These are phyloP conservation scores for Cyanoderma ruficeps DNA, from an alignment of 2,113 vertebrate genomes.

Conservation along the genomic window DNA sequence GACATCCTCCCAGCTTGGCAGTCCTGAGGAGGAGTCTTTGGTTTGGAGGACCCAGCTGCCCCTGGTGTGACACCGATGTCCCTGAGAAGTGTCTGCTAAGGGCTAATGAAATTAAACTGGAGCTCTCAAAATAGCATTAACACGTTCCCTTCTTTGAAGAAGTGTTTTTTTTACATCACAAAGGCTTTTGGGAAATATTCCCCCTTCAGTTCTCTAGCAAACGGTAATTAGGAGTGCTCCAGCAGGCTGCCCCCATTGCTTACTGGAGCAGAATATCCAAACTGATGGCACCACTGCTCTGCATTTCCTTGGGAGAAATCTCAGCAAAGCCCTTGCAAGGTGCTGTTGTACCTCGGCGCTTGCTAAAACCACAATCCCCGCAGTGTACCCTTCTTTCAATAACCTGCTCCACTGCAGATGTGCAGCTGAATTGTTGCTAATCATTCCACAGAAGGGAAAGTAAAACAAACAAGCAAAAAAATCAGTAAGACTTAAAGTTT, in stretches of 20 bases:
- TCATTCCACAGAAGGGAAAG: background rate
- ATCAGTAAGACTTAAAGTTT: background rate
- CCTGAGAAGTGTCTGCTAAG: background rate
- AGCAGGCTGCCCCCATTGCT: background rate
- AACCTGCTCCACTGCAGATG: background rate
- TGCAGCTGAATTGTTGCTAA: background rate
- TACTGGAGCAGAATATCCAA: background rate
- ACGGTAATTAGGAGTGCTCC: background rate
- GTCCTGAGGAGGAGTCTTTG: background rate
- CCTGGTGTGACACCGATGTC: background rate
- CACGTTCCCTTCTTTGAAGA: background rate
- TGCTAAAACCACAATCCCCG: background rate
- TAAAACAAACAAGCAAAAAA: background rate
- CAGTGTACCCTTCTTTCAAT: background rate
- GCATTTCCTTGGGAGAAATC: background rate
- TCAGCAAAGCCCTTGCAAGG: background rate
- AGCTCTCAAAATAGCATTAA: background rate
- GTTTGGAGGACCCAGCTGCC: background rate
- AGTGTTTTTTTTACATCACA: background rate
- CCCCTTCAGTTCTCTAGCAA: background rate
- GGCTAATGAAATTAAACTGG: background rate
- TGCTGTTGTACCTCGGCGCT: background rate
- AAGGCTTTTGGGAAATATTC: background rate
- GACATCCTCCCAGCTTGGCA: background rate
- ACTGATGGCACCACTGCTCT: background rate